Evolutionary conservation across 2,113 vertebrate species (phyloP), one percentile per base, ranked within the genome.

Genomic region (Osmerus mordax): DNA sequence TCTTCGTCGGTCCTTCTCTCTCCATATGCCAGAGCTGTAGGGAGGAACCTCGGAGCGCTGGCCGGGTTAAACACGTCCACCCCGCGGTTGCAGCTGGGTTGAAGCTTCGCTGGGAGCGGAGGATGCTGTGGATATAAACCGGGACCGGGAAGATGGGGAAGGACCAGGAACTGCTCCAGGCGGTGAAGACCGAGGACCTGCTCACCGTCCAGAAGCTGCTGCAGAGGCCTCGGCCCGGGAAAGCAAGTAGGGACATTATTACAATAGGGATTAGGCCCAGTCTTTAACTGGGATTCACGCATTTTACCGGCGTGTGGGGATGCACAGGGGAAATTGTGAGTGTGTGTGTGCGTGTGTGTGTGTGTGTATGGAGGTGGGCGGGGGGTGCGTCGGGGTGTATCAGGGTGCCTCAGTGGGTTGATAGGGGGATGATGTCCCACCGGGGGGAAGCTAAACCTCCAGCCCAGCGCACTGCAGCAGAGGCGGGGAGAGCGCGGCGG

Each of bases 91-190:
- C 87, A 83, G 84, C 82, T 63, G 78, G 71, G 79, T 83, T 75
- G 84, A 84, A 72, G 78, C 81, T 83, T 84, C 84, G 81, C 87
- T 76, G 85, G 78, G 77, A 54, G 32, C 76, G 83, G 84, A 91
- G 86, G 91, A 93, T 93, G 92, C 89, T 91, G 84, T 83, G 86
- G 88, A 85, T 90, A 86, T 93, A 87, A 85, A 84, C 75, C 47
- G 73, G 55, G 80, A 73, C 71, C 73, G 81, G 72, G 86, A 94
- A 91, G 91, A 97, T 98, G 95, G 96, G 96, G 90, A 97, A 97
- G 91, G 96, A 98, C 91, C 96, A 97, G 91, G 96, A 98, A 89
- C 92, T 98, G 91, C 94, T 98, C 89, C 95, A 97, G 92, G 96
- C 96, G 84, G 96, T 98, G 86, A 98, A 98, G 91, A 95, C 94